Conservation (phyloP, 2,797 vertebrate genomes). For the Nothura maculosa region DNA sequence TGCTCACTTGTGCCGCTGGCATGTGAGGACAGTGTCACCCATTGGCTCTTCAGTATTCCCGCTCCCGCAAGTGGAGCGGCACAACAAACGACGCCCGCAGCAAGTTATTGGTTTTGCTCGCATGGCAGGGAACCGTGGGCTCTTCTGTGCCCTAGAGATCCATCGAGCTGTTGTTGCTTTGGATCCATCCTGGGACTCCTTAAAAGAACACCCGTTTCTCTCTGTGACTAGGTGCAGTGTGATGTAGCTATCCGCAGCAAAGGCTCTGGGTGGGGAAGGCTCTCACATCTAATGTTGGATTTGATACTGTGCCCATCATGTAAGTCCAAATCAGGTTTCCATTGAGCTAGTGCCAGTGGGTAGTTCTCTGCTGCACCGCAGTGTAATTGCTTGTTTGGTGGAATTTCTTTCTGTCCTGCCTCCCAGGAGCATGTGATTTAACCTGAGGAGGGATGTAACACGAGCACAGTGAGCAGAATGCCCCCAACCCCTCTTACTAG, state of each 20-base stretch:
- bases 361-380: neutral
- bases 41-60: neutral
- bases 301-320: neutral
- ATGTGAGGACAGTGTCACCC: neutral
- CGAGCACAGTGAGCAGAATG: neutral
- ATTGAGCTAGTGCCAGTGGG: neutral
- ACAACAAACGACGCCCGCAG: neutral
- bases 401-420: neutral
- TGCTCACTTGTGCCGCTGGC: neutral
- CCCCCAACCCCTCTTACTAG: neutral
- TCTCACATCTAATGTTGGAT: neutral
- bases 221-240: neutral
- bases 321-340: neutral
- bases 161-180: neutral
- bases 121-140: neutral
- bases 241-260: conserved; percentile 18
- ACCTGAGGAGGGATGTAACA: neutral
- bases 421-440: neutral
- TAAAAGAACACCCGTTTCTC: neutral
- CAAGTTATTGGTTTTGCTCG: neutral
- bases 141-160: neutral
- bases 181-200: neutral
- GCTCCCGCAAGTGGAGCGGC: neutral
- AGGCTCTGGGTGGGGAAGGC: neutral
- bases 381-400: neutral